phyloP scores from a whole-genome alignment of 2,113 vertebrate species.

The Acrocephalus arundinaceus region DNA sequence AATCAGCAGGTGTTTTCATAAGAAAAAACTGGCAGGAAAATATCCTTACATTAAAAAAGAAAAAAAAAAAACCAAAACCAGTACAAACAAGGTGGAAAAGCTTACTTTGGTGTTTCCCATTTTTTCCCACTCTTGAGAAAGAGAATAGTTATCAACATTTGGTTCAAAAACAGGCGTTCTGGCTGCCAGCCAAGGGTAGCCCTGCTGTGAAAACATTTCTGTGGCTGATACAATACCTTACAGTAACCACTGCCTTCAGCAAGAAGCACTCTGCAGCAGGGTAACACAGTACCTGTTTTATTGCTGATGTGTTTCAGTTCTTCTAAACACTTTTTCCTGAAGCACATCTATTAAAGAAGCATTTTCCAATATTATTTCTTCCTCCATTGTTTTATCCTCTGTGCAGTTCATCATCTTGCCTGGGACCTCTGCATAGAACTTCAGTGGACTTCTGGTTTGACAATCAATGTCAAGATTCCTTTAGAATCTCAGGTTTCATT shows the following conservation, averaged over 20 bases:
- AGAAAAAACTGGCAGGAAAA: conserved; percentile 19
- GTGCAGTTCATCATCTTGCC: neutral
- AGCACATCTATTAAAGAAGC: neutral
- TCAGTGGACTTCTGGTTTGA: neutral
- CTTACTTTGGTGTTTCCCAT: neutral
- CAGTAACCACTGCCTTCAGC: neutral
- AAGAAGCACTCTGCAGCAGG: neutral
- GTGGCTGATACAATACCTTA: neutral
- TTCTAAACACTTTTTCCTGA: neutral
- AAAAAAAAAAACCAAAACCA: neutral
- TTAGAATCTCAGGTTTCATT: neutral
- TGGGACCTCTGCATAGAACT: neutral
- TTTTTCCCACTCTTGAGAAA: neutral
- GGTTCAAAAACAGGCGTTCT: neutral
- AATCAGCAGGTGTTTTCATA: conserved; percentile 20
- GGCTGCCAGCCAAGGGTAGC: neutral
- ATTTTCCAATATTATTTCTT: neutral
- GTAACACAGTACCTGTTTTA: neutral
- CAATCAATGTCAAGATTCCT: neutral
- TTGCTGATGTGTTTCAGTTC: neutral
- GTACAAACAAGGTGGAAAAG: conserved; percentile 4
- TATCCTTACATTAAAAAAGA: neutral
- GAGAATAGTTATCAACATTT: neutral
- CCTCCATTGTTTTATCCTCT: neutral
- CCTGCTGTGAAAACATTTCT: conserved; percentile 26